A percentile compares a stretch with the other conserved stretches of the same genome.
These are phyloP conservation scores for Tangara arthus DNA, from an alignment of 2,797 vertebrate genomes.

Conservation along the genomic window DNA sequence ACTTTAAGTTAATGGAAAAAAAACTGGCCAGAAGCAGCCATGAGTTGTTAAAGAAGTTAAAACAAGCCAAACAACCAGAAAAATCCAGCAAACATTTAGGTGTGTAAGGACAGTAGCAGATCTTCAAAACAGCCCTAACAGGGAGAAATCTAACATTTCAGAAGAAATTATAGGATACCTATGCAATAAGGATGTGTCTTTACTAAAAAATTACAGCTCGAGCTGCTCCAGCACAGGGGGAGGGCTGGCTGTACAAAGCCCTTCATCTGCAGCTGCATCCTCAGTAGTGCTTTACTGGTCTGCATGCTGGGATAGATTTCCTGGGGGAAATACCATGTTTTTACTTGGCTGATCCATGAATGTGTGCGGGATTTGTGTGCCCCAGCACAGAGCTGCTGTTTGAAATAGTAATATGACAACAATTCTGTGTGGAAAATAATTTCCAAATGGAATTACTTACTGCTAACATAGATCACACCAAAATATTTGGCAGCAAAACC, in stretches of 20 bases:
- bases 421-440: not conserved
- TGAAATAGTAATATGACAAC: not conserved
- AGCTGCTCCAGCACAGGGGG: not conserved
- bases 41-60: not conserved
- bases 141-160: not conserved
- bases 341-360: not conserved
- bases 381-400: constrained; percentile 21
- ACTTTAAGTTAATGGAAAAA: not conserved
- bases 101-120: not conserved
- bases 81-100: not conserved
- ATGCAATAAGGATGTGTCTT: not conserved
- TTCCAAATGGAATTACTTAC: constrained; percentile 50
- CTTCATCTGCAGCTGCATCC: not conserved
- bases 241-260: not conserved
- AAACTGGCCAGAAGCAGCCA: not conserved
- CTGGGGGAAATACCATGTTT: constrained; percentile 18
- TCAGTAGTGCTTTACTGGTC: not conserved
- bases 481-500: constrained; percentile 23
- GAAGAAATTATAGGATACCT: not conserved
- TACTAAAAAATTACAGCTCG: not conserved
- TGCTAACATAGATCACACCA: not conserved
- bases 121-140: not conserved
- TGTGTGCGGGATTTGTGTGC: not conserved
- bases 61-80: not conserved
- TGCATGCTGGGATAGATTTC: not conserved